Evolutionary conservation across 2,888 invertebrate genomes (phyloP).

Genomic region (Eristalinus aeneus): DNA sequence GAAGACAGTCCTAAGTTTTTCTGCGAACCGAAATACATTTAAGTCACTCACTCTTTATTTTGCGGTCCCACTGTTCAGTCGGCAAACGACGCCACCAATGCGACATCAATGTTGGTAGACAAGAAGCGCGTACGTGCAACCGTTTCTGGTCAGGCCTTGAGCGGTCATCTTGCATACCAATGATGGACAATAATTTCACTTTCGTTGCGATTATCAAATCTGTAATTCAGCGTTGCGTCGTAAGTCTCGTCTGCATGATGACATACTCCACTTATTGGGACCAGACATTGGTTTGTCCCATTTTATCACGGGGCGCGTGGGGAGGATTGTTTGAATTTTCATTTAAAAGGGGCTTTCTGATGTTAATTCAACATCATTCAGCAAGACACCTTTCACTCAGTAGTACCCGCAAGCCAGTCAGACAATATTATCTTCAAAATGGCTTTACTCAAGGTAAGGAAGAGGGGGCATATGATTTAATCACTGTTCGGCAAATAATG

Average conservation of each 20-base stretch:
- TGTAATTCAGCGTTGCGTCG: conserved; percentile 42
- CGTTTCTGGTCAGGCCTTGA: conserved; percentile 43
- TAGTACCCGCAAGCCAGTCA: not conserved
- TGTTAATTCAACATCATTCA: conserved; percentile 31
- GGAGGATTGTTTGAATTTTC: conserved; percentile 29
- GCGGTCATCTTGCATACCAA: conserved; percentile 52
- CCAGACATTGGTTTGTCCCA: conserved; percentile 45
- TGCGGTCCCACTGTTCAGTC: conserved; percentile 33
- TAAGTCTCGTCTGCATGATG: conserved; percentile 25
- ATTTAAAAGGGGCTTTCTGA: conserved; percentile 58
- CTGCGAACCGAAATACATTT: not conserved
- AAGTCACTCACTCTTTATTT: not conserved
- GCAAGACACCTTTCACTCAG: conserved; percentile 13
- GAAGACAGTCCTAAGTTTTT: not conserved
- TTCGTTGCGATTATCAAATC: conserved; percentile 55
- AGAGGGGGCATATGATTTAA: not conserved
- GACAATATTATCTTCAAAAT: not conserved
- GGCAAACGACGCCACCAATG: not conserved
- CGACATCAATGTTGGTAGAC: conserved; percentile 41
- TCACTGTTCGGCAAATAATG: not conserved
- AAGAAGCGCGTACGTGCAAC: conserved; percentile 44
- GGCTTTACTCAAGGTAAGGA: conserved; percentile 53
- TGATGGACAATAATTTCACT: conserved; percentile 61
- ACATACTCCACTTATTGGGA: conserved; percentile 55
- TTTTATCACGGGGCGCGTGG: conserved; percentile 16